phyloP scores from a whole-genome alignment of 2,113 vertebrate genomes.

The Hemiscyllium ocellatum region DNA sequence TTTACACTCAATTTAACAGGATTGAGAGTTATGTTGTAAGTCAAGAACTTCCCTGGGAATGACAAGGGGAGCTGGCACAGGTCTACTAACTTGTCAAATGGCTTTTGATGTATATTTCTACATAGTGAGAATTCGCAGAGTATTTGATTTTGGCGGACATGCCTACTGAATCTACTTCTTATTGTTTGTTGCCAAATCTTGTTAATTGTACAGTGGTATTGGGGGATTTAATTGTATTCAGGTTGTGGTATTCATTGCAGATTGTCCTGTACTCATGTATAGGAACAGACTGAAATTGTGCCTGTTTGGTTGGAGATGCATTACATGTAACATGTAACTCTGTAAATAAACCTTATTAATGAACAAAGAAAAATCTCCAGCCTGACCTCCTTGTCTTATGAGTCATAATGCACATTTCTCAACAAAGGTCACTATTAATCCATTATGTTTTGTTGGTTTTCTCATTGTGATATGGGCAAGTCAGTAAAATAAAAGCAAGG shows the following conservation, averaged over 20 bases:
- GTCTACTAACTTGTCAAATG: neutral
- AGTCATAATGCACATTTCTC: neutral
- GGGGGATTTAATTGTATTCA: too few relatives aligned
- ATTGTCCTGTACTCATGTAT: too few relatives aligned
- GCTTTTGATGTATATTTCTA: neutral
- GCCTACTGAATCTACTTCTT: neutral
- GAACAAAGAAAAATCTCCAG: too few relatives aligned
- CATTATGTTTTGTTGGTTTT: neutral
- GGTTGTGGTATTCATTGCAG: too few relatives aligned
- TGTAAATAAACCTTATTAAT: too few relatives aligned
- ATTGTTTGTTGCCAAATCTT: neutral
- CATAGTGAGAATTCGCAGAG: neutral
- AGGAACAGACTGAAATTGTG: too few relatives aligned
- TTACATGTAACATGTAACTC: too few relatives aligned
- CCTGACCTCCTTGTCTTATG: too few relatives aligned
- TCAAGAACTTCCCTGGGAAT: neutral
- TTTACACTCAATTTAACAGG: neutral
- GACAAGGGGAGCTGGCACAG: neutral
- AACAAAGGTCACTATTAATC: neutral
- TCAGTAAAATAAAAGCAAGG: neutral
- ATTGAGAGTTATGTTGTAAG: neutral
- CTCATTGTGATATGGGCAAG: neutral
- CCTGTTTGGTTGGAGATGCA: too few relatives aligned
- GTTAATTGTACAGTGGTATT: too few relatives aligned
- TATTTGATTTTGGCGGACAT: neutral